Evolutionary conservation across 2,888 invertebrate genomes (phyloP).

Genomic region (Leptinotarsa peninsularis): DNA sequence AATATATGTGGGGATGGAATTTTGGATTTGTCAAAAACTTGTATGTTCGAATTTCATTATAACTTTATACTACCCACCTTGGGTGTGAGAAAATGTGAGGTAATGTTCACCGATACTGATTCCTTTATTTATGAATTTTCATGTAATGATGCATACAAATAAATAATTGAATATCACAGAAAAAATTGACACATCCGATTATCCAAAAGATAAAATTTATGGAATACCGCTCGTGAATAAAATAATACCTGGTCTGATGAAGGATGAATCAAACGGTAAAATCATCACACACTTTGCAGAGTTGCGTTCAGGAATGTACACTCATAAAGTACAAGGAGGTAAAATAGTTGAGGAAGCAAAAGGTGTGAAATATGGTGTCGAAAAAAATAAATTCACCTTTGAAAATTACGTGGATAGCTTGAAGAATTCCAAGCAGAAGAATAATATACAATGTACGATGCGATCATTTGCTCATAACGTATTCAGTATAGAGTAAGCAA

Average conservation of each 20-base stretch:
- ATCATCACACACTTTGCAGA: conserved; percentile 48
- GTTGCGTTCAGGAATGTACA: no score
- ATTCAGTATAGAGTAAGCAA: conserved; percentile 8
- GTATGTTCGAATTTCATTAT: neutral
- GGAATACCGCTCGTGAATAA: conserved; percentile 31
- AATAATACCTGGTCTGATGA: conserved; percentile 49
- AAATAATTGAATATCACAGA: conserved; percentile 38
- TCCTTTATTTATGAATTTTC: neutral
- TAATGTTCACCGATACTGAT: neutral
- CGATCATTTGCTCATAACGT: neutral
- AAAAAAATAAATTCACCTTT: conserved; percentile 23
- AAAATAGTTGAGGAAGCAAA: no score
- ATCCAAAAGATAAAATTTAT: conserved; percentile 43
- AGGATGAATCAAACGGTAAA: conserved; percentile 55
- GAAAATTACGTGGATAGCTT: conserved; percentile 15
- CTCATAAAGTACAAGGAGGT: no score
- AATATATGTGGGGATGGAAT: neutral
- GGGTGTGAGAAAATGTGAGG: neutral
- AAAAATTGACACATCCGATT: conserved; percentile 46
- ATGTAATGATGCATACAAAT: neutral
- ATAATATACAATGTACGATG: neutral
- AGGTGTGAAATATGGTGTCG: no score
- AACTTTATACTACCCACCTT: neutral
- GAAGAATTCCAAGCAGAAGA: neutral
- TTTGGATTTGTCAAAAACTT: neutral